Conservation (phyloP, 2,888 invertebrate genomes). For the Callinectes sapidus region DNA sequence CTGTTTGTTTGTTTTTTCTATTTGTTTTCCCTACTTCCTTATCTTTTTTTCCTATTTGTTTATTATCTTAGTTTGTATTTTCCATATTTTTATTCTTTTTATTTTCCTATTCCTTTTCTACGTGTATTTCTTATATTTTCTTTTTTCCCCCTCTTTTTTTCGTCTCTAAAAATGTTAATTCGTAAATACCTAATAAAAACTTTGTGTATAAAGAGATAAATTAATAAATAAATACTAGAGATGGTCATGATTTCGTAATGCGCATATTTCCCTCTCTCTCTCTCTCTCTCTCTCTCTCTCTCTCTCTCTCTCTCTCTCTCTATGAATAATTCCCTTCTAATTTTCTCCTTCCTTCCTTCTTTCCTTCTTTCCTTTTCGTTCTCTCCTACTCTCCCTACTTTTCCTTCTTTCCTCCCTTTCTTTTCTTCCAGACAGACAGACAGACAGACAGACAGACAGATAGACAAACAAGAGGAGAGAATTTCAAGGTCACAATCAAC, state of each 20-base stretch:
- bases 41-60: neutral
- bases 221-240: neutral
- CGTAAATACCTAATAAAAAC: neutral
- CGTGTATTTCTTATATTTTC: neutral
- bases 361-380: neutral
- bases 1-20: neutral
- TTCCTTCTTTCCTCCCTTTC: neutral
- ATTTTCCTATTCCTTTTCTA: neutral
- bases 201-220: neutral
- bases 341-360: neutral
- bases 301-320: neutral
- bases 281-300: neutral
- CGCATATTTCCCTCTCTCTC: neutral
- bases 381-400: neutral
- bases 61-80: neutral
- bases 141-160: neutral
- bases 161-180: neutral
- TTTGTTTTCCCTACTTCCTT: neutral
- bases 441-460: neutral
- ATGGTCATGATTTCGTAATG: neutral
- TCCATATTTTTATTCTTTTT: neutral
- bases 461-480: neutral
- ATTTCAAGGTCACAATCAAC: constrained; percentile 11
- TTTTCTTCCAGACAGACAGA: neutral
- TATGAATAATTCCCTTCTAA: neutral